Percentiles rank a stretch among this genome's conserved stretches.
phyloP scores from a whole-genome alignment of 2,888 invertebrate genomes.

The Clitarchus hookeri region DNA sequence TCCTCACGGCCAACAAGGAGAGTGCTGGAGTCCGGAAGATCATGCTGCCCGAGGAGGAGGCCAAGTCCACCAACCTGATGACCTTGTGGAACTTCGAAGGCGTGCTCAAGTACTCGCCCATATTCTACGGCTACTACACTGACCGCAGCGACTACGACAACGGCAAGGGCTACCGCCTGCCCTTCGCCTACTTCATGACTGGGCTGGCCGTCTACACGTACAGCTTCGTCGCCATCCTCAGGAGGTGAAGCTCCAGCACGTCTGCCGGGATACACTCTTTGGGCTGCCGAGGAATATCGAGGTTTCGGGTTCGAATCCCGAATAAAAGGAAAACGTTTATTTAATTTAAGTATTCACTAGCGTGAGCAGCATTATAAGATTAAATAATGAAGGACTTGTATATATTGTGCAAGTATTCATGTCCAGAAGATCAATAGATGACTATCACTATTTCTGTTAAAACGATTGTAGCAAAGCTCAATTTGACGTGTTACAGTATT shows the following conservation, averaged over 20 bases:
- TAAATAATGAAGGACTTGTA: no score
- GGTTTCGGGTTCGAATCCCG: not conserved
- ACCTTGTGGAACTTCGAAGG: slow-evolving; percentile 98
- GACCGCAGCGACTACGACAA: slow-evolving; percentile 59
- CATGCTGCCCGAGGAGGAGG: slow-evolving; percentile 73
- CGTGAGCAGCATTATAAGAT: no score
- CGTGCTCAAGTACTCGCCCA: slow-evolving; percentile 83
- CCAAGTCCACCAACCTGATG: slow-evolving; percentile 81
- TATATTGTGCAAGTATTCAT: no score
- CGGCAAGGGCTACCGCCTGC: slow-evolving; percentile 74
- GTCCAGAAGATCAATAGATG: no score
- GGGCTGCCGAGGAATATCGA: not conserved
- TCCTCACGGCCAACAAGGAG: slow-evolving; percentile 66
- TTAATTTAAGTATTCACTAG: no score
- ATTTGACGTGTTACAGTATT: no score
- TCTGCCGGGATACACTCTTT: not conserved
- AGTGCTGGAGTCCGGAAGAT: slow-evolving; percentile 75
- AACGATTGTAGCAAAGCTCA: no score
- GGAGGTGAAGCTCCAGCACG: slow-evolving; percentile 67
- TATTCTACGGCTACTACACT: slow-evolving; percentile 96
- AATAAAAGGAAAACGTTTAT: no score
- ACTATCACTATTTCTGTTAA: no score
- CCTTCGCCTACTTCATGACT: slow-evolving; percentile 92
- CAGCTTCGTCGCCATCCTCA: slow-evolving; percentile 91
- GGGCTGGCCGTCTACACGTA: slow-evolving; percentile 89